Percentiles rank a stretch among this genome's conserved stretches.
Evolutionary conservation across 53 echinoderm and acorn worm genomes (phyloP).

Genomic region (Hippasteria phrygiana): DNA sequence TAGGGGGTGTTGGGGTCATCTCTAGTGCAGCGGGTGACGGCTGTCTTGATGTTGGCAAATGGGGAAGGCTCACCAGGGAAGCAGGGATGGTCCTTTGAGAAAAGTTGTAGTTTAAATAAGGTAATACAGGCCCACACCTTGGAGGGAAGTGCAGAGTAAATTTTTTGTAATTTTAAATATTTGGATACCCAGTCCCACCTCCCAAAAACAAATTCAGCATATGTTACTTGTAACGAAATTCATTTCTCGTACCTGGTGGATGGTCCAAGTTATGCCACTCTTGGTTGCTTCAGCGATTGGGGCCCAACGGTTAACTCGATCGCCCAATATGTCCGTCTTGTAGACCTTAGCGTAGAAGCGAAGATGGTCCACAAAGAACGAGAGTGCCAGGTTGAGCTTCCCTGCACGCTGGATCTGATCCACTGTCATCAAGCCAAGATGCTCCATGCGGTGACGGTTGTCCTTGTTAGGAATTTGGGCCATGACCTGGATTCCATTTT

Average conservation of each 20-base stretch:
- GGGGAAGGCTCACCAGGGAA: conserved; percentile 68
- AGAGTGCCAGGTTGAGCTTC: conserved; percentile 59
- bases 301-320: conserved; percentile 73
- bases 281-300: conserved; percentile 66
- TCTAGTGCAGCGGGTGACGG: conserved; percentile 52
- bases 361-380: conserved; percentile 78
- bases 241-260: conserved; percentile 71
- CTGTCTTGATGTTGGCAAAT: conserved; percentile 58
- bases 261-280: conserved; percentile 60
- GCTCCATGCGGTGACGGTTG: conserved; percentile 77
- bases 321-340: conserved; percentile 76
- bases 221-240: no score
- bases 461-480: conserved; percentile 16
- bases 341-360: conserved; percentile 73
- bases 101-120: no score
- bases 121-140: no score
- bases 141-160: not conserved
- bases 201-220: no score
- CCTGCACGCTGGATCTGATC: conserved; percentile 68
- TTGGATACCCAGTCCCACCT: no score
- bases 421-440: conserved; percentile 65
- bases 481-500: no score
- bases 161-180: not conserved
- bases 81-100: conserved; percentile 68
- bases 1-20: conserved; percentile 54